A percentile compares a stretch with the other conserved stretches of the same genome.
These are phyloP conservation scores for Coptodon bakossiorum DNA, from an alignment of 2,113 vertebrate genomes.

Conservation along the genomic window DNA sequence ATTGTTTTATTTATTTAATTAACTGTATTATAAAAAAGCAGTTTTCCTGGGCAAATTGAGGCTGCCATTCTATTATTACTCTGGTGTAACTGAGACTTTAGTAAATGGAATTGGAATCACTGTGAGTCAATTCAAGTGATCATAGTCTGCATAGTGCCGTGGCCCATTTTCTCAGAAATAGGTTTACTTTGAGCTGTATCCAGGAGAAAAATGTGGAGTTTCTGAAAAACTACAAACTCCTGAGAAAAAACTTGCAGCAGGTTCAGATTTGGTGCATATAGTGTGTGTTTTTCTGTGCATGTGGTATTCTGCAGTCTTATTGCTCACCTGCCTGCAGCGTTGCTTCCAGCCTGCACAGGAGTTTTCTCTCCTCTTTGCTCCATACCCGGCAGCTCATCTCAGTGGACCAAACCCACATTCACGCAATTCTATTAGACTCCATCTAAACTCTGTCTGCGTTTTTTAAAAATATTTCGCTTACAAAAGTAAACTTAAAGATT, in stretches of 20 bases:
- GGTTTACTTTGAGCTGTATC: neutral
- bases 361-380: neutral
- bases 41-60: no score
- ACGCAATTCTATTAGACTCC: neutral
- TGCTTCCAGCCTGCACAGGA: constrained; percentile 1
- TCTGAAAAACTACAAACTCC: neutral
- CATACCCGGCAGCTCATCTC: neutral
- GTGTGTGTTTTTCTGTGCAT: neutral
- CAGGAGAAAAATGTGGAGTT: neutral
- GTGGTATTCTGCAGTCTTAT: neutral
- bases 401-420: constrained; percentile 29
- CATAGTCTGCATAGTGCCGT: neutral
- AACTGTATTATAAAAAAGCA: neutral
- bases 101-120: neutral
- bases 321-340: constrained; percentile 15
- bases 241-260: neutral
- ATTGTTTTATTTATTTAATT: neutral
- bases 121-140: neutral
- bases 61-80: neutral
- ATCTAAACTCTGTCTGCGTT: neutral
- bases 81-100: neutral
- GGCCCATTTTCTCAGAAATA: neutral
- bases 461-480: neutral
- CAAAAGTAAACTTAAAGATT: neutral
- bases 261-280: neutral